Base-by-base conservation (phyloP, 2,113 vertebrate genomes). In the Pelvicachromis taeniatus region DNA sequence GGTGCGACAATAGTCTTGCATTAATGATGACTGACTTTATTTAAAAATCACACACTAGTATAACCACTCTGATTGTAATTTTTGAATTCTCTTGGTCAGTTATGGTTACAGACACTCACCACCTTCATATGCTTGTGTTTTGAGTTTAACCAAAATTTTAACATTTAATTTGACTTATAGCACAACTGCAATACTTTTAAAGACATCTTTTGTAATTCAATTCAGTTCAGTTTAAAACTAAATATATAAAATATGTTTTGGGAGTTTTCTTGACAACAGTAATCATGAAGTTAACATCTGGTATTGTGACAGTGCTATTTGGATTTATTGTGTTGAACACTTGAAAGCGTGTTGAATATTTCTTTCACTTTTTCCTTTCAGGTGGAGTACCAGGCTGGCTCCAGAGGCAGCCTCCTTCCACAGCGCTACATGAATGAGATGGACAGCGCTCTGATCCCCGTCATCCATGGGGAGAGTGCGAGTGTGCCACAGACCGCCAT, bases 311-410 rank as follows among this genome's bases (percentile, higher is more conserved):
- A 42, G 63, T n/a, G 13, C 38, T 42, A 68, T 23, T 68, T 45
- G 35, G 12, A 65, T 40, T 68, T 65, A 23, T 40, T 14, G 11
- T 68, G n/a, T 42, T 68, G 4, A 48, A 42, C 23, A 48, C 9
- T 31, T 29, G 50, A 21, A 31, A 29, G 14, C 16, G 0, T 73
- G 11, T 31, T 75, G 16, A 75, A 19, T 31, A 31, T 50, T 75
- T 31, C 42, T 73, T 50, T 45, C 17, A 5, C 48, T 17, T 19
- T 73, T 29, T 29, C 38, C 23, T 17, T 77, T n/a, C 84, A 99
- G 99, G 97, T 99, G 85, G 98, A 99, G 92, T 99, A 98, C 92
- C 96, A 97, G 84, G 98, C 97, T 0, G 98, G 98, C 53, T 98
- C 96, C 8, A 96, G 95, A 61, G 97, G 98, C 10, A 92, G 77